These are phyloP conservation scores for Pterobdella sp. DNA, from an alignment of 2,888 invertebrate species.

Conservation along the genomic window DNA sequence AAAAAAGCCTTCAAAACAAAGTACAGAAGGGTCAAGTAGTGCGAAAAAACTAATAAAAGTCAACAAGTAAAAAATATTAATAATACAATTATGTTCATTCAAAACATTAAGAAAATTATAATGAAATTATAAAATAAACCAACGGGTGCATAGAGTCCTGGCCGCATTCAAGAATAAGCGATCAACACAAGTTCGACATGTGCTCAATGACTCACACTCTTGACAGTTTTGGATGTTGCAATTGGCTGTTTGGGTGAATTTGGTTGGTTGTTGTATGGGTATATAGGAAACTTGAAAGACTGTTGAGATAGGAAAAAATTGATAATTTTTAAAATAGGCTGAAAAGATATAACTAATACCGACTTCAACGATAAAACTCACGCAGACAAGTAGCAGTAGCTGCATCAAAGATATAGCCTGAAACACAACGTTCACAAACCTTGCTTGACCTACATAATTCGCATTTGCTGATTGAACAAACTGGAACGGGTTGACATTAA, in stretches of 20 bases:
- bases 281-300: no score
- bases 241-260: no score
- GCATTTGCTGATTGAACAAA: not conserved
- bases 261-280: no score
- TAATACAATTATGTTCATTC: not conserved
- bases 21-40: no score
- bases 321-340: no score
- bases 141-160: not conserved
- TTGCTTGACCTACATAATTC: not conserved
- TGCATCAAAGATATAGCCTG: not conserved
- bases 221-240: conserved; percentile 20
- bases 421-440: not conserved
- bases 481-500: no score
- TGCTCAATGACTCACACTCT: not conserved
- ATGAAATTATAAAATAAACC: no score
- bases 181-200: not conserved
- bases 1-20: no score
- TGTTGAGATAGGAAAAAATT: no score
- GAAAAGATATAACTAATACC: no score
- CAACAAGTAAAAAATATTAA: not conserved
- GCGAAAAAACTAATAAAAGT: no score
- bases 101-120: not conserved
- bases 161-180: not conserved
- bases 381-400: not conserved
- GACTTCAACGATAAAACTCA: not conserved